Evolutionary conservation across 2,888 invertebrate species (phyloP), one percentile per base, ranked within the genome.

Genomic region (Odontomyia ornata): DNA sequence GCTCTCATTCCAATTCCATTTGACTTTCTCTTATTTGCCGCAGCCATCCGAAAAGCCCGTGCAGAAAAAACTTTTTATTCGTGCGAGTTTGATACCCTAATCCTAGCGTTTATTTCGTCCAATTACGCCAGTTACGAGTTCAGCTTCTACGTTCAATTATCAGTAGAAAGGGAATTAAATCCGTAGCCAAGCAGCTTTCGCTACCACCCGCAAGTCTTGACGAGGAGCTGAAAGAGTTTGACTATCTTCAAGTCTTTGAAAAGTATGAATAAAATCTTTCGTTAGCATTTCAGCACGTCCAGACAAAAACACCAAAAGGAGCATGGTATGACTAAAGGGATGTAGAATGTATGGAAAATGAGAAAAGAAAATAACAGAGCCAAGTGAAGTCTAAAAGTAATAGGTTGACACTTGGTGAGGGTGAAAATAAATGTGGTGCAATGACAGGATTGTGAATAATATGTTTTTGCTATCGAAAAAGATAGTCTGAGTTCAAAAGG

Each of bases 101-200:
- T 78, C 78, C 76, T 57, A 52, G 78, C 78, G 76, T 78, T 78
- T 78, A 78, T 78, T 73, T 78, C 76, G 75, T 78, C 78, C 76
- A 78, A 78, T 78, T 78, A 76, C 76, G 75, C 64, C 25, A 52
- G 69, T 69, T 71, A 75, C 71, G 71, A 47, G 67, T 43, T 5
- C 21, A 67, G 36, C 15, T 67, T 23, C 43, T 21, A 11, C 30
- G 64, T 67, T 67, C 67, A 67, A 67, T 67, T 67, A 67, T 67
- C 36, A 23, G 46, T 30, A 30, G 67, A 67, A 36, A 36, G 43
- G 43, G 67, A 67, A 67, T 67, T 67, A 67, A 67, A 67, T 43
- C 21, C n/a, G n/a, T n/a, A n/a, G n/a, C n/a, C 25, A 36, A 9
- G 5, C 9, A 9, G 57, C 21, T 11, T 23, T 13, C 57, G 21